phyloP scores from a whole-genome alignment of 53 echinoderm and acorn worm species.

The Zoroaster sp. region DNA sequence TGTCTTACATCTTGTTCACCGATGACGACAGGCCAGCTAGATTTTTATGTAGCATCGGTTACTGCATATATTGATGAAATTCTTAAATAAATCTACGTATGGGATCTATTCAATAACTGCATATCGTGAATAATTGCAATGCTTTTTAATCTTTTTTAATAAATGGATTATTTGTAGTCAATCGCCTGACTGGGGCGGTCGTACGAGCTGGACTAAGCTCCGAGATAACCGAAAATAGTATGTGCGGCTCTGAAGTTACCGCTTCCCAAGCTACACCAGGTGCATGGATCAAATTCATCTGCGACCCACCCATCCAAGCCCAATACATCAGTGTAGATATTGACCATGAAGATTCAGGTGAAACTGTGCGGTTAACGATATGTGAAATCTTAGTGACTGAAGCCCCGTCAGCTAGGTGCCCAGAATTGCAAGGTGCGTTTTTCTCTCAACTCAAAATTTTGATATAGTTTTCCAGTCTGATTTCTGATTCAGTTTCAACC shows the following conservation, averaged over 20 bases:
- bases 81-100: too few relatives aligned
- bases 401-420: background rate
- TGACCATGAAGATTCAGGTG: background rate
- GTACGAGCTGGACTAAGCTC: background rate
- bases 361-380: background rate
- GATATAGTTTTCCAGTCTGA: background rate
- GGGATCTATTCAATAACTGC: too few relatives aligned
- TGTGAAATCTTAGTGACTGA: constrained; percentile 1
- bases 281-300: background rate
- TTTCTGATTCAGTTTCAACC: background rate
- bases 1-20: background rate
- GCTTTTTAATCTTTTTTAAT: background rate
- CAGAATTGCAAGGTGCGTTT: background rate
- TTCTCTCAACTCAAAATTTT: too few relatives aligned
- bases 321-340: constrained; percentile 33
- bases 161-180: background rate
- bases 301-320: constrained; percentile 1
- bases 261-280: background rate
- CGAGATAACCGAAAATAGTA: background rate
- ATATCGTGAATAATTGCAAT: too few relatives aligned
- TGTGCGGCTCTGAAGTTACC: constrained; percentile 7
- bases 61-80: too few relatives aligned
- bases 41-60: too few relatives aligned
- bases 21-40: too few relatives aligned
- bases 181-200: background rate